Percentiles rank a stretch among this genome's conserved stretches.
These are phyloP conservation scores for Oryzias celebensis DNA, from an alignment of 2,113 vertebrate genomes.

Conservation along the genomic window DNA sequence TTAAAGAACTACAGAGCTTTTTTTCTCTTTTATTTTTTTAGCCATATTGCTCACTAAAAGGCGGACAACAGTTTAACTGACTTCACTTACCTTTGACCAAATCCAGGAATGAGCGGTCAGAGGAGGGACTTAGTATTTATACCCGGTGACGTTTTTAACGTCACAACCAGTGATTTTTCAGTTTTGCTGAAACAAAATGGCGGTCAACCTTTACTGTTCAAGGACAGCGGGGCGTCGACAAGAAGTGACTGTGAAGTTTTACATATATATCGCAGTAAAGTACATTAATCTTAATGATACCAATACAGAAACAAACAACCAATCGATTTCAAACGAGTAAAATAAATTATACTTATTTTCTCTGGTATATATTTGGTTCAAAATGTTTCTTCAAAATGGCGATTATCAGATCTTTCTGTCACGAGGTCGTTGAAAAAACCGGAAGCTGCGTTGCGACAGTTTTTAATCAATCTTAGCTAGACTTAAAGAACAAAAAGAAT, in stretches of 20 bases:
- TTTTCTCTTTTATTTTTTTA: slow-evolving; percentile 9
- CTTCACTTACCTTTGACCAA: slow-evolving; percentile 80
- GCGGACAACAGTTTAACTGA: slow-evolving; percentile 17
- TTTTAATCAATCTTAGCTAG: too few species aligned
- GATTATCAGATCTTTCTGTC: not conserved
- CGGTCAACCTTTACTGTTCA: slow-evolving; percentile 40
- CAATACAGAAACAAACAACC: rapidly evolving
- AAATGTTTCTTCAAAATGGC: slow-evolving; percentile 63
- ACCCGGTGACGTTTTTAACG: slow-evolving; percentile 74
- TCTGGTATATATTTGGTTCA: not conserved
- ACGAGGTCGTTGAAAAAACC: not conserved
- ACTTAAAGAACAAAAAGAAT: too few species aligned
- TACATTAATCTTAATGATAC: rapidly evolving
- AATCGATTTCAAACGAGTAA: rapidly evolving
- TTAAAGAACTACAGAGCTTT: not conserved
- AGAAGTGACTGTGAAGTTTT: not conserved
- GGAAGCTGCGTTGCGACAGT: too few species aligned
- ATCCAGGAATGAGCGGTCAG: slow-evolving; percentile 74
- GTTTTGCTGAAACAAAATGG: slow-evolving; percentile 59
- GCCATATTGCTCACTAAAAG: slow-evolving; percentile 20
- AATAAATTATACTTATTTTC: rapidly evolving
- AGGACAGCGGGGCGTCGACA: slow-evolving; percentile 62
- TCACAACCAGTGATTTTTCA: slow-evolving; percentile 34
- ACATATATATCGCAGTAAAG: rapidly evolving
- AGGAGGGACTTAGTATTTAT: slow-evolving; percentile 71